Percentiles rank a stretch among this genome's conserved stretches.
Evolutionary conservation across 2,113 vertebrate genomes (phyloP).

Genomic region (Thamnophis sirtalis): DNA sequence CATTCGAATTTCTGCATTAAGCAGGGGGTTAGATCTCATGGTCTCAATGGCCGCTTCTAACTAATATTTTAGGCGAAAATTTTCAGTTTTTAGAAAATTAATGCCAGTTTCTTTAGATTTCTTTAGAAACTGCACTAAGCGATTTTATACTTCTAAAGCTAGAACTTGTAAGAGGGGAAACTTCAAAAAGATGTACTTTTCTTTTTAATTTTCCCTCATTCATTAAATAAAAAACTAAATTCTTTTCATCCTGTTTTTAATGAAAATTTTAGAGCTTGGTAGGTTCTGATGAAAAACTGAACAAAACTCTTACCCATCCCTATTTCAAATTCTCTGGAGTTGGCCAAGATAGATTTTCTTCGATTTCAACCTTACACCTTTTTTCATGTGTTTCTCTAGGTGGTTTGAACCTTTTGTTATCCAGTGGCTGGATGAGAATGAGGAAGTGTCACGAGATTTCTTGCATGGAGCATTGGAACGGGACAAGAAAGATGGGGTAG

Average conservation of each 20-base stretch:
- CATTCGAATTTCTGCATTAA: not conserved
- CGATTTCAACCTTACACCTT: accelerated
- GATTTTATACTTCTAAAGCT: not conserved
- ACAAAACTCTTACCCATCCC: not conserved
- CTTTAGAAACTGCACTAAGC: not conserved
- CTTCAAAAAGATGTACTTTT: not conserved
- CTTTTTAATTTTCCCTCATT: not conserved
- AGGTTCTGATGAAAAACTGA: not conserved
- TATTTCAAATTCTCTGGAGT: not conserved
- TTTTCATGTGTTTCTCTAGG: constrained; percentile 58
- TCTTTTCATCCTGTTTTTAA: not conserved
- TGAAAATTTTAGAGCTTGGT: not conserved
- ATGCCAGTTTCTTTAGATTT: not conserved
- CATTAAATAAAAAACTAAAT: not conserved
- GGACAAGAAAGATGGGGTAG: constrained; percentile 98
- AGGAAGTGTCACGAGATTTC: constrained; percentile 96
- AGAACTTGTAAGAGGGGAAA: not conserved
- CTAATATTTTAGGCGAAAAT: not conserved
- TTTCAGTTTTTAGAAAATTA: not conserved
- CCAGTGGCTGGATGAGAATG: constrained; percentile 98
- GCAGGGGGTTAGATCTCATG: not conserved
- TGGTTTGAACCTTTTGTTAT: constrained; percentile 99
- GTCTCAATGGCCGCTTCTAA: not conserved
- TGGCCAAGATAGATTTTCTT: not conserved
- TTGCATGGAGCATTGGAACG: constrained; percentile 92